These are phyloP conservation scores for Cerastis rubricosa DNA, from an alignment of 2,888 invertebrate genomes.

Conservation along the genomic window DNA sequence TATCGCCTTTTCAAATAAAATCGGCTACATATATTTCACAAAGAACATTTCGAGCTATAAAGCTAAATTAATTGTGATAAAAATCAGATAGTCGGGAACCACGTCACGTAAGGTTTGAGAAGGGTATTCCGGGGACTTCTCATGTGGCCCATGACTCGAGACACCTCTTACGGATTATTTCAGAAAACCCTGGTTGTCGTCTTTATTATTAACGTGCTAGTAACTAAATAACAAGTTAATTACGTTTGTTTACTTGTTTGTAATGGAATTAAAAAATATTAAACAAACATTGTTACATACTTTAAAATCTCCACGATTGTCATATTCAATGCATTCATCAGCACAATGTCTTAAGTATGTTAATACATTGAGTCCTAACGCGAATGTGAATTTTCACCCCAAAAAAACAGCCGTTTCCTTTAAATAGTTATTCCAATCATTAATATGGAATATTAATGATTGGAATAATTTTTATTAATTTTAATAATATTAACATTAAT, in stretches of 20 bases:
- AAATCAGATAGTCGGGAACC: constrained; percentile 71
- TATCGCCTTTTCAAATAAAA: constrained; percentile 47
- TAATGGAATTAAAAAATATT: background rate
- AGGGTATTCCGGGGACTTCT: constrained; percentile 67
- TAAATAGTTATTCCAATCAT: too few relatives aligned
- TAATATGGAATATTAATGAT: too few relatives aligned
- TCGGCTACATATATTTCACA: constrained; percentile 41
- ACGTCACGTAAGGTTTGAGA: constrained; percentile 73
- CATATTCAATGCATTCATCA: too few relatives aligned
- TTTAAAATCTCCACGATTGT: too few relatives aligned
- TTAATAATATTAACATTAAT: too few relatives aligned
- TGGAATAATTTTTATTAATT: too few relatives aligned
- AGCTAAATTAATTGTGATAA: constrained; percentile 74
- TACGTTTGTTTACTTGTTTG: background rate
- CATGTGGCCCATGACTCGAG: constrained; percentile 65
- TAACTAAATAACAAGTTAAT: too few relatives aligned
- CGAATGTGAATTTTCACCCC: too few relatives aligned
- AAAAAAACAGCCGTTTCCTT: too few relatives aligned
- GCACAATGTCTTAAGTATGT: too few relatives aligned
- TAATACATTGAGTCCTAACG: too few relatives aligned
- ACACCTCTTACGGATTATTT: constrained; percentile 66
- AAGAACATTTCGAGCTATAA: constrained; percentile 48
- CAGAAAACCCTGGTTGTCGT: constrained; percentile 42
- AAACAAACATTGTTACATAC: too few relatives aligned
- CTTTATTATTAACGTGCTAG: constrained; percentile 14